Base-by-base conservation (phyloP, 2,113 vertebrate species). In the Barbus barbus region DNA sequence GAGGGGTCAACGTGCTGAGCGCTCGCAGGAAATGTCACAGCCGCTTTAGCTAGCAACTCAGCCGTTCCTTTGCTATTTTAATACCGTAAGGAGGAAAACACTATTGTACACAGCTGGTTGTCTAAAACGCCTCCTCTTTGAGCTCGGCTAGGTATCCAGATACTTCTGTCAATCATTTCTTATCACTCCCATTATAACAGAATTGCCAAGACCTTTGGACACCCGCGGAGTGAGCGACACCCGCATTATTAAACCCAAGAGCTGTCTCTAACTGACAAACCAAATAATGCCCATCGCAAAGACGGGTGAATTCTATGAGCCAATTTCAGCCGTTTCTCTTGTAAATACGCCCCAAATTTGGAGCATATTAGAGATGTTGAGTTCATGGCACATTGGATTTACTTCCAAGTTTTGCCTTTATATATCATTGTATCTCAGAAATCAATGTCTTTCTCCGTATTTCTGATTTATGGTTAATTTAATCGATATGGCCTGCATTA, bases 1-100 rank as follows among this genome's bases (percentile, higher is more conserved):
- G 82, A 85, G 79, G 90, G 89, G 81, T 92, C 89, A 87, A 85
- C 82, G 86, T 83, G 84, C 87, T 79, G 78, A 65, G 65, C 84
- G 86, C 65, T 81, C 82, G 86, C 89, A 84, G 86, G 84, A 87
- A 92, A 91, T 88, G 89, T 89, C 86, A 87, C 90, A 88, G 87
- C 58, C 90, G 86, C 87, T 87, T 87, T 87, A 81, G 84, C 84
- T 85, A 80, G 88, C 44, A 46, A 90, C 86, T 85, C 78, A 53
- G 3, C 87, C 18, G 61, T 71, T 83, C 53, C 60, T 53, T 67
- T 73, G 69, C 75, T 51, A 69, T 81, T 75, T 84, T 88, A 89
- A 89, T 85, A 83, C 78, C 77, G 1, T 11, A 82, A 20, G 85
- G 33, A 53, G 58, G 38, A 86, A 84, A 78, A 73, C 74, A 73